Evolutionary conservation across 2,113 vertebrate species (phyloP), one percentile per base, ranked within the genome.

Genomic region (Pachyramphus minor): DNA sequence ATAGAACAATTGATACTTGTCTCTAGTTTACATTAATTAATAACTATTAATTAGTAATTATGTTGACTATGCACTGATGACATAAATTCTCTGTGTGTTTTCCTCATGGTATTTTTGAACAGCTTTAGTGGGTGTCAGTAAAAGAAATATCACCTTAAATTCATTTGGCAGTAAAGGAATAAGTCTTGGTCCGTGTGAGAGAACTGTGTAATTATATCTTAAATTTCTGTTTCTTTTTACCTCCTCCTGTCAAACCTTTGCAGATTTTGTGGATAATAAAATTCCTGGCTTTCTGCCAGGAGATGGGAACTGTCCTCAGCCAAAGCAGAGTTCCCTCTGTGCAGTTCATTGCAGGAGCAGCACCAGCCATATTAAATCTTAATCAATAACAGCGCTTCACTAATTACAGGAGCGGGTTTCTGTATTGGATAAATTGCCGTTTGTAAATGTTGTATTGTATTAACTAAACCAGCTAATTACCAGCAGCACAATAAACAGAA

Each of bases 381-480:
- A 98, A 98, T 98, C 97, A 98, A 97, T 97, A 96, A 93, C 95
- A 97, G 41, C 97, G 96, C 98, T 95, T 92, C 94, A 33, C 93
- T 98, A 97, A 98, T 98, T 98, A 94, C 76, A 77, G 72, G 76
- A 97, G 91, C 77, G 96, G 72, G 95, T 97, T 97, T 97, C 85
- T 98, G 72, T 84, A 96, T 96, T 97, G 94, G 94, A 53, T 96
- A 97, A 97, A 97, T 96, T 93, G 93, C 93, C 96, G 52, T 98
- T 97, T 97, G 96, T 97, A 98, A 97, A 97, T 4, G 84, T 90
- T 98, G 96, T 63, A 94, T 97, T 98, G 95, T 97, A 96, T 97
- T 98, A 98, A 97, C 96, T 95, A 97, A 97, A 88, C 27, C 91
- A 96, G 95, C 93, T 98, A 98, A 98, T 98, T 98, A 95, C 74